Evolutionary conservation across 2,113 vertebrate genomes (phyloP).

Genomic region (Serinus canaria): DNA sequence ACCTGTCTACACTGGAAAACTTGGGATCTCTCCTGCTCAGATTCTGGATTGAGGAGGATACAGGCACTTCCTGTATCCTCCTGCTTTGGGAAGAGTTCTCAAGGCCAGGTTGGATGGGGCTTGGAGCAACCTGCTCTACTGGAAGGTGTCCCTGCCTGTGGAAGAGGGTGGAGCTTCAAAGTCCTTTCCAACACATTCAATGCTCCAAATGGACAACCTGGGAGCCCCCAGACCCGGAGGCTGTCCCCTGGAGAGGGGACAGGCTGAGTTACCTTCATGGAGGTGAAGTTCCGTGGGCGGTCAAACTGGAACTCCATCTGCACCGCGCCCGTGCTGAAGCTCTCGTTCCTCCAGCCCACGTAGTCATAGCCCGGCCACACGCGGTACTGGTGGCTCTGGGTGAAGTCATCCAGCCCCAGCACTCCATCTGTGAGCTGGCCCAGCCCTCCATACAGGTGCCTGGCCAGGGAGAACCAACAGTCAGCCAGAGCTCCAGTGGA

Average conservation of each 20-base stretch:
- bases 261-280: constrained; percentile 86
- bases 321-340: constrained; percentile 80
- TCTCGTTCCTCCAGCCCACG: constrained; percentile 93
- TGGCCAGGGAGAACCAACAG: constrained; percentile 35
- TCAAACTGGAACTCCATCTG: constrained; percentile 96
- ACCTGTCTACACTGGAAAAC: not conserved
- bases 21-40: not conserved
- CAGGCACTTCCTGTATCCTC: not conserved
- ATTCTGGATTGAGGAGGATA: not conserved
- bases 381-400: constrained; percentile 88
- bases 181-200: not conserved
- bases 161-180: not conserved
- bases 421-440: constrained; percentile 94
- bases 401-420: constrained; percentile 92
- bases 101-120: not conserved
- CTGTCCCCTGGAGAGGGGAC: not conserved
- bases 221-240: not conserved
- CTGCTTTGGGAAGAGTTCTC: not conserved
- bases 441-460: constrained; percentile 84
- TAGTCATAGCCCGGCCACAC: constrained; percentile 97
- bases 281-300: constrained; percentile 92
- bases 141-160: not conserved
- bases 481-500: not conserved
- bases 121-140: not conserved
- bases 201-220: not conserved